A percentile compares a stretch with the other conserved stretches of the same genome.
phyloP scores from a whole-genome alignment of 2,113 vertebrate species.

The Melozone crissalis region DNA sequence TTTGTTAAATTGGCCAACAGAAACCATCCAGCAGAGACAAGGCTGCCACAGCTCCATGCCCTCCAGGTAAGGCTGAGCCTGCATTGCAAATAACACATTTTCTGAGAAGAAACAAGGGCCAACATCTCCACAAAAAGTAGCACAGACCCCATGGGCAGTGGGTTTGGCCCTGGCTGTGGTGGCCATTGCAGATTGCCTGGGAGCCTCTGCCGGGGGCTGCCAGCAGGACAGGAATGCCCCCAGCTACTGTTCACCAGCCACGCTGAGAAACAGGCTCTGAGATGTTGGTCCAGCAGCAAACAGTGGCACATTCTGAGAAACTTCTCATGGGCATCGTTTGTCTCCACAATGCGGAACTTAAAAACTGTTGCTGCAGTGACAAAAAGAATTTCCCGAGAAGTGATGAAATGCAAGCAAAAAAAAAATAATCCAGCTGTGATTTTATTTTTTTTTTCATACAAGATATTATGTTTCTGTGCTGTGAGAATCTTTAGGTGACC shows the following conservation, averaged over 20 bases:
- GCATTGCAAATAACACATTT: neutral
- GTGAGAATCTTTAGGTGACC: neutral
- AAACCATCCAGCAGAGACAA: neutral
- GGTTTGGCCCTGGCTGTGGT: neutral
- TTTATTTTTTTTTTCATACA: neutral
- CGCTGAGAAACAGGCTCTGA: accelerated
- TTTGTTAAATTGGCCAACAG: neutral
- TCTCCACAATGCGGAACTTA: neutral
- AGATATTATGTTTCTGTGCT: neutral
- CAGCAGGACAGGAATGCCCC: neutral
- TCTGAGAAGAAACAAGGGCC: neutral
- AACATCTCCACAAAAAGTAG: neutral
- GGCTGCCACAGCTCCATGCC: neutral
- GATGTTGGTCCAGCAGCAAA: neutral
- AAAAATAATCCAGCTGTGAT: neutral
- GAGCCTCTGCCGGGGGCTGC: neutral
- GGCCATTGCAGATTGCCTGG: neutral
- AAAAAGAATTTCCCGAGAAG: neutral
- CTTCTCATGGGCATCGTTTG: neutral
- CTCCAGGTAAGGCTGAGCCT: neutral
- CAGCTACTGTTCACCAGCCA: neutral
- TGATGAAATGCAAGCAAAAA: neutral
- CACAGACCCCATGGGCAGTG: neutral
- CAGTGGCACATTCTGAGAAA: neutral
- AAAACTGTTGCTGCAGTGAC: accelerated